Percentiles rank a stretch among this genome's conserved stretches.
Evolutionary conservation across 2,113 vertebrate species (phyloP).

Genomic region (Bubo bubo): DNA sequence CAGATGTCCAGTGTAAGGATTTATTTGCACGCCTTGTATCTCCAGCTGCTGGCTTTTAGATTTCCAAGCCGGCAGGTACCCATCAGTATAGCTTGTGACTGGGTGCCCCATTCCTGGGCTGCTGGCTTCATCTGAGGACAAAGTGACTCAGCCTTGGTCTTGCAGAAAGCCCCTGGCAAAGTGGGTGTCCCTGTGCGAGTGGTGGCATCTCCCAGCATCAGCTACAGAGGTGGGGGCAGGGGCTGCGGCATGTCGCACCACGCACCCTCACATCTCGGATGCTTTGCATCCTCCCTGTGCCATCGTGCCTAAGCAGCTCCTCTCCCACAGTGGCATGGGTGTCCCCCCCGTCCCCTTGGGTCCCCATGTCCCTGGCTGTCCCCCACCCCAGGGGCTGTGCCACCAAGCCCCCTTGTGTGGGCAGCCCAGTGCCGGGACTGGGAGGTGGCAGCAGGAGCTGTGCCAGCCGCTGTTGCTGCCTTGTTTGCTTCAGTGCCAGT

Average conservation of each 20-base stretch:
- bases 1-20: fast-evolving
- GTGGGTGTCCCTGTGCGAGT: not conserved
- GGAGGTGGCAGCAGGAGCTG: not conserved
- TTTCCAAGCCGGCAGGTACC: not conserved
- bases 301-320: not conserved
- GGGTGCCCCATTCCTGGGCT: not conserved
- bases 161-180: not conserved
- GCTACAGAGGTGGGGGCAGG: not conserved
- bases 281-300: not conserved
- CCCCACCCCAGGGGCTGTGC: not conserved
- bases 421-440: not conserved
- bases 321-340: fast-evolving
- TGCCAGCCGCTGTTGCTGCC: not conserved
- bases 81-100: not conserved
- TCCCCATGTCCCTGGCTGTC: not conserved
- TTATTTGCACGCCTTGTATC: not conserved
- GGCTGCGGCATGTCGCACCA: fast-evolving
- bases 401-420: not conserved
- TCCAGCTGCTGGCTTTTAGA: not conserved
- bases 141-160: not conserved
- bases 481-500: slow-evolving; percentile 1
- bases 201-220: not conserved
- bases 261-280: fast-evolving
- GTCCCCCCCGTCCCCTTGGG: not conserved
- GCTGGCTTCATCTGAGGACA: not conserved